Evolutionary conservation across 2,888 invertebrate species (phyloP), one percentile per base, ranked within the genome.

Genomic region (Tiliacea aurago): DNA sequence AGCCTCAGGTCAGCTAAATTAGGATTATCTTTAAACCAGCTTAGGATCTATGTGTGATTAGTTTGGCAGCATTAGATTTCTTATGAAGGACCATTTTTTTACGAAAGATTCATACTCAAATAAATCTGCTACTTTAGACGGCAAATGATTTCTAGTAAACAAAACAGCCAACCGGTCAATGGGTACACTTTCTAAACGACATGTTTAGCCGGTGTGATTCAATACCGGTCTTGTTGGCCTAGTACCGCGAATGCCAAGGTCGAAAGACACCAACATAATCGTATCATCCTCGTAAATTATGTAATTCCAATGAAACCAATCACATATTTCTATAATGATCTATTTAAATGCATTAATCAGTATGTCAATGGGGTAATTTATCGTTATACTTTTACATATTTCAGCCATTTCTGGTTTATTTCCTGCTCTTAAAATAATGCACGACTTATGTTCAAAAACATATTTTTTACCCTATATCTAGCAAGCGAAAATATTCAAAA

Each of bases 181-280:
- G 69, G 11, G 69, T 33, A 37, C 41, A 28, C 84, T 81, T 84
- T 81, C 81, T 80, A 81, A 80, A 84, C 33, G 55, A 61, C 63
- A 55, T 59, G 62, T 61, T 49, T 49, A 45, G 49, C 49, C 55
- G 45, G 63, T 53, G 43, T 65, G 84, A 56, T 65, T 18, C 81
- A 70, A 81, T 76, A 86, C 78, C 81, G 73, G 82, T 86, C 61
- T 41, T 28, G 59, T 15, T 84, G 85, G 23, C 68, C 67, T 45
- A 73, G 64, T 73, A 51, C 37, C 61, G 43, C 37, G 76, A 83
- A 86, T 85, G 87, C 73, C 87, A 86, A 86, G 87, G 86, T 68
- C 84, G 49, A 65, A 47, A 18, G 58, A 70, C 41, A 15, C 53
- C 55, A 23, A 43, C 59, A 58, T 49, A 69, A 80, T 55, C 28